Conservation (phyloP, 1,140 invertebrate species). For the Ruditapes philippinarum region DNA sequence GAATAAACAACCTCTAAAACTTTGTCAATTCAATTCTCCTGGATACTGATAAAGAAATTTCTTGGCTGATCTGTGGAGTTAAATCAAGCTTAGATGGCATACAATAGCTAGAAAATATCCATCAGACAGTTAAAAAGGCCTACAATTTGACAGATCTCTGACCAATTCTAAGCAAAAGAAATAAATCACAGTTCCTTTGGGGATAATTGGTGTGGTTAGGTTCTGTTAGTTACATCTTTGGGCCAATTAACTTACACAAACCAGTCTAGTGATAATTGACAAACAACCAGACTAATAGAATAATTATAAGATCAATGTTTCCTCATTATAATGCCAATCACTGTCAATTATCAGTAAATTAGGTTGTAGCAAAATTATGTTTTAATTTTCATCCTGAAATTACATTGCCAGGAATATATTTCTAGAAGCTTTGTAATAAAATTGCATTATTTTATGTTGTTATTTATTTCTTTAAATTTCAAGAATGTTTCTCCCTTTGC, state of each 20-base stretch:
- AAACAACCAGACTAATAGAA: background rate
- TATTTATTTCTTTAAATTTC: too few species aligned
- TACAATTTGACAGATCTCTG: background rate
- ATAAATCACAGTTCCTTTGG: background rate
- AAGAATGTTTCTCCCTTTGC: too few species aligned
- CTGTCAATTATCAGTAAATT: background rate
- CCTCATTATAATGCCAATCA: background rate
- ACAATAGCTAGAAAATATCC: background rate
- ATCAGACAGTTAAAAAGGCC: background rate
- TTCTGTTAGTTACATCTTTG: constrained; percentile 2
- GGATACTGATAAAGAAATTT: background rate
- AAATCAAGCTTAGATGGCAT: background rate
- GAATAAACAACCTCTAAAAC: too few species aligned
- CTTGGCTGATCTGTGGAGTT: background rate
- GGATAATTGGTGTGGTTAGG: background rate
- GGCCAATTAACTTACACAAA: background rate
- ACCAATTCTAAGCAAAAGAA: background rate
- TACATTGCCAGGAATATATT: too few species aligned
- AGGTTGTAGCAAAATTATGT: too few species aligned
- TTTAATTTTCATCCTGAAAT: too few species aligned
- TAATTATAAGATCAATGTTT: background rate
- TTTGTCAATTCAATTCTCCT: background rate
- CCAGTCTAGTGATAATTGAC: background rate
- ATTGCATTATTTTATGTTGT: too few species aligned
- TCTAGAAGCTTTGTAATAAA: too few species aligned